Evolutionary conservation across 2,113 vertebrate species (phyloP).

Genomic region (Eolophus roseicapilla): DNA sequence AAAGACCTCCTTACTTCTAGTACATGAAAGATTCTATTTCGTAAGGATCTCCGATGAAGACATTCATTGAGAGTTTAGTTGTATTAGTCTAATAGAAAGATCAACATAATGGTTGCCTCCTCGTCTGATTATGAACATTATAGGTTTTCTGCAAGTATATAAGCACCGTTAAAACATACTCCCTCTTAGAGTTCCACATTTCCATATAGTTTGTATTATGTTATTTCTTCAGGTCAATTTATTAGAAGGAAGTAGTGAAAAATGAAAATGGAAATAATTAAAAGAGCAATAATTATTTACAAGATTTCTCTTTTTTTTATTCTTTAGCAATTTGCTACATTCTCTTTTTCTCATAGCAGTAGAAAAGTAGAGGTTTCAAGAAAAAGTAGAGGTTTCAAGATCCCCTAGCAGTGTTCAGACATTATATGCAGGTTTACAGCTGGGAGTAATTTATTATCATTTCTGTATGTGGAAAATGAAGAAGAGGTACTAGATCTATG

Average conservation of each 20-base stretch:
- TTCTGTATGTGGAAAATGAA: background rate
- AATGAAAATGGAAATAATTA: constrained; percentile 52
- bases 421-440: background rate
- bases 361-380: background rate
- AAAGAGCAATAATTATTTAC: constrained; percentile 33
- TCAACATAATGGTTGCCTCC: background rate
- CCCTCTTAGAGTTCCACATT: background rate
- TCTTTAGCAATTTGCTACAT: background rate
- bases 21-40: constrained; percentile 27
- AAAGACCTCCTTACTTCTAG: constrained; percentile 9
- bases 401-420: background rate
- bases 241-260: constrained; percentile 25
- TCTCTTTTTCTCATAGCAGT: background rate
- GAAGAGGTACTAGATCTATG: background rate
- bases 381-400: background rate
- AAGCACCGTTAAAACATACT: background rate
- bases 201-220: background rate
- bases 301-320: background rate
- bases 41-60: constrained; percentile 49
- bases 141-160: background rate
- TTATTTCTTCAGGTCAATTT: constrained; percentile 40
- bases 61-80: background rate
- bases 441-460: background rate
- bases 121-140: background rate
- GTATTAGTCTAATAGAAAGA: background rate